phyloP scores from a whole-genome alignment of 2,113 vertebrate species.

The Promerops cafer region DNA sequence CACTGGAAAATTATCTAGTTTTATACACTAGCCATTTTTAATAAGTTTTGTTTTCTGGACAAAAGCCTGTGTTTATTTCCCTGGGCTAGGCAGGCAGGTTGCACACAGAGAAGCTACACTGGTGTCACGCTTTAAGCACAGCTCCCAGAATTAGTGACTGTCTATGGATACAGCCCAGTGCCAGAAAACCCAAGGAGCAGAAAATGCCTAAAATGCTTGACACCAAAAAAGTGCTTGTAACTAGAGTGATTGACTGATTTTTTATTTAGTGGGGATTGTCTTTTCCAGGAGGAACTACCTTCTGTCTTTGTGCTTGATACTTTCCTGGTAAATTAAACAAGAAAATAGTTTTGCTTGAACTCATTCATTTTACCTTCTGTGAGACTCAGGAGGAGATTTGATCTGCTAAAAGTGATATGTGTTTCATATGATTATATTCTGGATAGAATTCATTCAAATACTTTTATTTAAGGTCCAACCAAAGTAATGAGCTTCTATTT shows the following conservation, averaged over 20 bases:
- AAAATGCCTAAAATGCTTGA: not conserved
- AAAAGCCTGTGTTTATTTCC: not conserved
- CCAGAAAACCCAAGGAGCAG: not conserved
- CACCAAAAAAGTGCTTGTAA: not conserved
- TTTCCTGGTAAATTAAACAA: not conserved
- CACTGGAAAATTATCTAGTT: not conserved
- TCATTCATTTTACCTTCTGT: not conserved
- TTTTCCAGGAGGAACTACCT: not conserved
- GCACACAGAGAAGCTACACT: not conserved
- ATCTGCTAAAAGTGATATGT: not conserved
- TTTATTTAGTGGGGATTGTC: not conserved
- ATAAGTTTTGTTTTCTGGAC: not conserved
- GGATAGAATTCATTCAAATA: not conserved
- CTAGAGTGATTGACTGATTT: not conserved
- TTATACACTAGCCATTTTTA: not conserved
- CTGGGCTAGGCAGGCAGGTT: not conserved
- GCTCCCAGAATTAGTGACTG: not conserved
- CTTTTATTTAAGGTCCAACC: not conserved
- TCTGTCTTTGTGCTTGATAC: not conserved
- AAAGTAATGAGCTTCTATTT: not conserved
- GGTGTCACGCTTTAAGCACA: not conserved
- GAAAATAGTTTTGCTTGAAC: not conserved
- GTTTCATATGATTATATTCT: not conserved
- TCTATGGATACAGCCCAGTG: not conserved
- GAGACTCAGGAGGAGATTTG: not conserved